phyloP scores from a whole-genome alignment of 2,113 vertebrate genomes.

The Sinocyclocheilus anophthalmus region DNA sequence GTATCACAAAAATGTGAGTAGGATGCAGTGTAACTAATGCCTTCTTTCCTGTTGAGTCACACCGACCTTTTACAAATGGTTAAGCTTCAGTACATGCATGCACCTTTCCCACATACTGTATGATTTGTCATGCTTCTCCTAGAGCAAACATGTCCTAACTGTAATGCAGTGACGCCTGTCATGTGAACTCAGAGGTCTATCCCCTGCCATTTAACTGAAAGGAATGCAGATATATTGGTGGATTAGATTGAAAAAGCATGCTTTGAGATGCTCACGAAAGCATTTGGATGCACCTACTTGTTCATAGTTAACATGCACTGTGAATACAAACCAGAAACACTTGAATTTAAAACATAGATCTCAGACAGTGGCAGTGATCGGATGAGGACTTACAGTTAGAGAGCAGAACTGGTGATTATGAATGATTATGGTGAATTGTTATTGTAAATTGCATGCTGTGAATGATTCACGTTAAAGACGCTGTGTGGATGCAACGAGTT shows the following conservation, averaged over 20 bases:
- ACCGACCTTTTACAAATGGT: not conserved
- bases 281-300: not conserved
- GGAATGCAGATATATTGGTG: not conserved
- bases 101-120: slow-evolving; percentile 6
- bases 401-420: slow-evolving; percentile 3
- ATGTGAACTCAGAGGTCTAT: not conserved
- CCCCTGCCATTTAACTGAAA: not conserved
- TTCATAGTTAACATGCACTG: not conserved
- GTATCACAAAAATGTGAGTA: not conserved
- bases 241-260: not conserved
- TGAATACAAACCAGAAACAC: slow-evolving; percentile 14
- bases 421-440: slow-evolving; percentile 14
- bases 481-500: not conserved
- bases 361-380: not conserved
- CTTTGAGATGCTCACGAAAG: not conserved
- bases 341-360: not conserved
- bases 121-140: not conserved
- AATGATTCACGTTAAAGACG: not conserved
- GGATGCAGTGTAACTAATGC: slow-evolving; percentile 8
- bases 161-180: not conserved
- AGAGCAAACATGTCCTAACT: not conserved
- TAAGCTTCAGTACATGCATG: not conserved
- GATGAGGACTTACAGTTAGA: not conserved
- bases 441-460: not conserved
- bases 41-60: slow-evolving; percentile 16